Percentiles rank a stretch among this genome's conserved stretches.
These are phyloP conservation scores for Odobenus rosmarus DNA, from an alignment of 2,113 vertebrate species.

Conservation along the genomic window DNA sequence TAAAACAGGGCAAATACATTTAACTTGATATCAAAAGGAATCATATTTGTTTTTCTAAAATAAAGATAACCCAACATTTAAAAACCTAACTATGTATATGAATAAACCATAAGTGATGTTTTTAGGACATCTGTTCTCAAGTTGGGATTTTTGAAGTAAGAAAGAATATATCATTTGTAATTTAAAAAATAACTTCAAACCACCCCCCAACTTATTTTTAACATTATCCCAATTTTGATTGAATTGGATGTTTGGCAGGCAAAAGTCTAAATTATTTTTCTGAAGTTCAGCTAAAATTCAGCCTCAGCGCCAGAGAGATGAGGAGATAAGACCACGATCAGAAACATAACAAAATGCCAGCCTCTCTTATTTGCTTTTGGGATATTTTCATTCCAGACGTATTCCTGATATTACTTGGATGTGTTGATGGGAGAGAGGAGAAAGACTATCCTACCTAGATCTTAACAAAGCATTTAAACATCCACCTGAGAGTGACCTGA, in stretches of 20 bases:
- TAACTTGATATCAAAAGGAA: conserved; percentile 5
- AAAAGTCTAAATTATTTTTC: conserved; percentile 26
- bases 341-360: not conserved
- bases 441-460: not conserved
- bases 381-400: not conserved
- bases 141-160: conserved; percentile 41
- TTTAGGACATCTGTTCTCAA: conserved; percentile 42
- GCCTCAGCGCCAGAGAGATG: not conserved
- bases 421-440: not conserved
- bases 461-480: not conserved
- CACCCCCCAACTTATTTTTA: conserved; percentile 19
- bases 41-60: not conserved
- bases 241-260: conserved; percentile 33
- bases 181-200: conserved; percentile 52
- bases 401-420: not conserved
- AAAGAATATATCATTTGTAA: conserved; percentile 33
- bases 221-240: conserved; percentile 50
- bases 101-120: conserved; percentile 26
- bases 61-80: conserved; percentile 2
- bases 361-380: not conserved
- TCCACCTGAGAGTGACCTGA: not conserved
- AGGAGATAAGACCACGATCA: not conserved
- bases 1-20: conserved; percentile 21
- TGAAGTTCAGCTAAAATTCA: conserved; percentile 34
- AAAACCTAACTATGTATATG: not conserved